Evolutionary conservation across 2,113 vertebrate species (phyloP), one percentile per base, ranked within the genome.

Genomic region (Petrocephalus zakoni): DNA sequence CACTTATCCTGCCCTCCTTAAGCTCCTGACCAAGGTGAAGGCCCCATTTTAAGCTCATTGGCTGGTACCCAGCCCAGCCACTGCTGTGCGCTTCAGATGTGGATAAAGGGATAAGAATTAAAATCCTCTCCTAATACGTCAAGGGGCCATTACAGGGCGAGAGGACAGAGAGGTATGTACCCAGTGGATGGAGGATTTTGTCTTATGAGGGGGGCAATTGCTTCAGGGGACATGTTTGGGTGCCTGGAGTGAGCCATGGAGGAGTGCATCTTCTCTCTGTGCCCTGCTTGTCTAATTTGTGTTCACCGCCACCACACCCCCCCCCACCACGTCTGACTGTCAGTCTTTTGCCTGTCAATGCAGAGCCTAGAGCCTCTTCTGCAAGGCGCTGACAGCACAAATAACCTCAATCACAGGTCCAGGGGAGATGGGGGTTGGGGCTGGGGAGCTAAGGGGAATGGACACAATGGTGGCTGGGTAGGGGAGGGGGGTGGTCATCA

Each of bases 381-480:
- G 68, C 68, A 75, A 75, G 68, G 68, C 21, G 68, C 34, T 52
- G 29, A 88, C 87, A 82, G 51, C 72, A 55, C 49, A 88, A 82
- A 88, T 88, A 53, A 81, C 72, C 52, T 88, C 72, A 88, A 88
- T 88, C 49, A 56, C 68, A 88, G 51, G 72, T 88, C 49, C 11
- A 52, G 29, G 52, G 34, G 68, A 75, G 34, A 75, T 75, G 34
- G 68, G 61, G 61, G 61, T 25, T 17, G 19, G 29, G 2, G 47
- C 4, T 22, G 86, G 55, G 56, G 58, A 10, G 34, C 86, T 37
- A n/a, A 22, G 58, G 55, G 58, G 21, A 87, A 3, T 1, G 55
- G 86, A 10, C 81, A 46, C 81, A 51, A 47, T 51, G 42, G 53
- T 46, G 55, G 61, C 22, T 25, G 61, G 47, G 42, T 42, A 42